Conservation (phyloP, 2,888 invertebrate genomes). For the Cenopis cana region DNA sequence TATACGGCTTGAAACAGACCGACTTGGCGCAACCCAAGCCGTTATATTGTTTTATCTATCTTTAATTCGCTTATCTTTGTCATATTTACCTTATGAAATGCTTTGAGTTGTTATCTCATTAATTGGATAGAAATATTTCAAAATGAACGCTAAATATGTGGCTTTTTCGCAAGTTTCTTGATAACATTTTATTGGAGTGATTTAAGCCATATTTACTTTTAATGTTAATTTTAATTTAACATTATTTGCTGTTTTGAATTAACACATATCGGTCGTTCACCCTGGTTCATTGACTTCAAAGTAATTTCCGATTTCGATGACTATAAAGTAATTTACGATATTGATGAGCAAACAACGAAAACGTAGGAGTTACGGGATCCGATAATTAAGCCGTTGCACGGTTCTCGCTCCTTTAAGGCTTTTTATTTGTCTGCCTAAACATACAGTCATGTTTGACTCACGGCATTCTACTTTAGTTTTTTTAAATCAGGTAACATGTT, state of each 20-base stretch:
- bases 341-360: slow-evolving; percentile 22
- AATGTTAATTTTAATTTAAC: neutral
- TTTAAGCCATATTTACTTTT: too few relatives aligned
- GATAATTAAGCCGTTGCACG: slow-evolving; percentile 27
- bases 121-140: slow-evolving; percentile 12
- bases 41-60: slow-evolving; percentile 54
- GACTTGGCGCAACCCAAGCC: slow-evolving; percentile 51
- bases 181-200: neutral
- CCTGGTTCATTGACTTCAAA: slow-evolving; percentile 13
- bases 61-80: slow-evolving; percentile 62
- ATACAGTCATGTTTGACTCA: slow-evolving; percentile 9
- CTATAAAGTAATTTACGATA: slow-evolving; percentile 12
- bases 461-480: neutral
- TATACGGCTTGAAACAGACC: slow-evolving; percentile 77
- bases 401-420: slow-evolving; percentile 19
- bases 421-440: slow-evolving; percentile 18
- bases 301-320: slow-evolving; percentile 14
- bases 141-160: neutral
- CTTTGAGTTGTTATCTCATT: slow-evolving; percentile 44
- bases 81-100: slow-evolving; percentile 52
- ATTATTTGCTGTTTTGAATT: neutral
- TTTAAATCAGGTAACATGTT: too few relatives aligned
- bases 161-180: neutral
- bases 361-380: slow-evolving; percentile 23
- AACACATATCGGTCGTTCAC: slow-evolving; percentile 1